A percentile compares a stretch with the other conserved stretches of the same genome.
Conservation (phyloP, 2,113 vertebrate species). For the Amblyornis subalaris region DNA sequence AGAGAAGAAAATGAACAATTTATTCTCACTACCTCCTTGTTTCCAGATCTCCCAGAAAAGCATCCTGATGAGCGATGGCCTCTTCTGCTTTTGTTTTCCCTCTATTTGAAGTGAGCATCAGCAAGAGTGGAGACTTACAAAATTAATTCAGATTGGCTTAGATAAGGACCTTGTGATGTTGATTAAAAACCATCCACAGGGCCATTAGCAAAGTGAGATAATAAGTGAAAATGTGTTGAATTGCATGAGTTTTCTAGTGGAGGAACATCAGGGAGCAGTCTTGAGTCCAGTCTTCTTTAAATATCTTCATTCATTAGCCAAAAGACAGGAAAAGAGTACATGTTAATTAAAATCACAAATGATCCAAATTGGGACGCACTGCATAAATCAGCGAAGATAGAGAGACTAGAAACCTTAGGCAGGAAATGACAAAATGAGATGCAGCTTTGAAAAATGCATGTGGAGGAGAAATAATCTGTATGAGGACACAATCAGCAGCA, state of each 20-base stretch:
- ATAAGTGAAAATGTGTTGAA: conserved; percentile 13
- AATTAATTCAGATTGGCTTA: conserved; percentile 58
- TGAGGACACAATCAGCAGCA: background rate
- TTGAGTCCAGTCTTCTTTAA: conserved; percentile 34
- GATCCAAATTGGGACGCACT: conserved; percentile 40
- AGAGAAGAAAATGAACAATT: background rate
- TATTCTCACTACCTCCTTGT: background rate
- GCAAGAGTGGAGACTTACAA: background rate
- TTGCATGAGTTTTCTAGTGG: background rate
- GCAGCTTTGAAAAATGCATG: background rate
- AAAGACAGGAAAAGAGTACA: conserved; percentile 14
- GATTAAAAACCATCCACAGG: conserved; percentile 49
- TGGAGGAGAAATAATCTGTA: background rate
- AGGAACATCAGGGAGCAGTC: conserved; percentile 17
- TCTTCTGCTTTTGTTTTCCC: background rate
- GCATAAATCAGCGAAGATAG: conserved; percentile 35
- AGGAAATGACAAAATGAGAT: conserved; percentile 51
- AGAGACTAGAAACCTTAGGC: conserved; percentile 20
- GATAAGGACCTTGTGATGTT: conserved; percentile 27
- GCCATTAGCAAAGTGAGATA: conserved; percentile 28
- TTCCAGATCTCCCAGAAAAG: background rate
- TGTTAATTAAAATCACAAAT: conserved; percentile 58
- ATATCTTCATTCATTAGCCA: conserved; percentile 54
- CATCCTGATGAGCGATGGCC: background rate
- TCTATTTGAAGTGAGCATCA: background rate